A percentile compares a stretch with the other conserved stretches of the same genome.
phyloP scores from a whole-genome alignment of 2,888 invertebrate genomes.

The Tortrix viridana region DNA sequence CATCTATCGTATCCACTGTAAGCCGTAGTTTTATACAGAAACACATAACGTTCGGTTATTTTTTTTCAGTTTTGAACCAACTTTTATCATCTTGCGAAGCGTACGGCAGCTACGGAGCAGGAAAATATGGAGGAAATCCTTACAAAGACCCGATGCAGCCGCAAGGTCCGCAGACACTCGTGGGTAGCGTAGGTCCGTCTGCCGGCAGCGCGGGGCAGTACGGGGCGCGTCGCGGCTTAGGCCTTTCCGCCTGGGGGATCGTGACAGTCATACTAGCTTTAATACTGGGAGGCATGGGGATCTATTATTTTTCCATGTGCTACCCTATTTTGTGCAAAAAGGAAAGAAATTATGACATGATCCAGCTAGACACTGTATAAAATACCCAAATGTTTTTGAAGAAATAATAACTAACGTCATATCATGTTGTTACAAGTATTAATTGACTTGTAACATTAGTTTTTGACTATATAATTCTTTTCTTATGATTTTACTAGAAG shows the following conservation, averaged over 20 bases:
- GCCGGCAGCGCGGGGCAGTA: slow-evolving; percentile 57
- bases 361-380: slow-evolving; percentile 75
- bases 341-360: slow-evolving; percentile 82
- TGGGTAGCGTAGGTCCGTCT: slow-evolving; percentile 44
- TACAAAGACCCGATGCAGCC: slow-evolving; percentile 47
- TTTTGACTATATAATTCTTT: too few relatives aligned
- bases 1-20: slow-evolving; percentile 1
- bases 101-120: slow-evolving; percentile 46
- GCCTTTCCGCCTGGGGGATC: slow-evolving; percentile 87
- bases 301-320: slow-evolving; percentile 87
- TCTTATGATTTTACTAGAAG: too few relatives aligned
- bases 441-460: neutral
- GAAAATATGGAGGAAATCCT: slow-evolving; percentile 31
- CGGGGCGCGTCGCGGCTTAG: slow-evolving; percentile 65
- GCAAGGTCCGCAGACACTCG: slow-evolving; percentile 39
- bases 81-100: slow-evolving; percentile 54
- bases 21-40: slow-evolving; percentile 10
- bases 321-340: slow-evolving; percentile 86
- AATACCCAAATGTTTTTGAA: slow-evolving; percentile 37
- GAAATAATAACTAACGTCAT: slow-evolving; percentile 16
- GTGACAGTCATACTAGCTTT: slow-evolving; percentile 79
- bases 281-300: slow-evolving; percentile 79
- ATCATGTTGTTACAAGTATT: slow-evolving; percentile 11
- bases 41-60: slow-evolving; percentile 28
- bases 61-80: slow-evolving; percentile 64